Percentiles rank a stretch among this genome's conserved stretches.
Evolutionary conservation across 2,797 vertebrate species (phyloP).

Genomic region (Manis crassicaudata): DNA sequence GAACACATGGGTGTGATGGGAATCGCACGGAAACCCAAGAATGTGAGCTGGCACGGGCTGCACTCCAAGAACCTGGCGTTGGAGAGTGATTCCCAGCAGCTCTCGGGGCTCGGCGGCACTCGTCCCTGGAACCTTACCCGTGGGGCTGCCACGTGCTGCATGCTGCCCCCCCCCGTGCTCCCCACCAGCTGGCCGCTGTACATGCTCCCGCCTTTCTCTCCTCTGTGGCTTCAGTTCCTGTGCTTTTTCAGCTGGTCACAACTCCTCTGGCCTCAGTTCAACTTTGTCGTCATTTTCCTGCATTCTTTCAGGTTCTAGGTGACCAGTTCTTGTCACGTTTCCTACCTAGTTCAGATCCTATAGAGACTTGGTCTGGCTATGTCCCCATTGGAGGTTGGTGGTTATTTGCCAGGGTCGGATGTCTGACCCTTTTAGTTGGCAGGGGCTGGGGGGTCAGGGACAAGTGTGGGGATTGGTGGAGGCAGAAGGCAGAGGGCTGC

Average conservation of each 20-base stretch:
- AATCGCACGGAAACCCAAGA: neutral
- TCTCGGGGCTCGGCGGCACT: neutral
- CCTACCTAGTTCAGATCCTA: neutral
- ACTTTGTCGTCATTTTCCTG: neutral
- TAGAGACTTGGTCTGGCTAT: neutral
- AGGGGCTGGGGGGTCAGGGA: neutral
- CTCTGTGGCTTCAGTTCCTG: neutral
- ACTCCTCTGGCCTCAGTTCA: neutral
- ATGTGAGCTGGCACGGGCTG: neutral
- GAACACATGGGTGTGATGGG: neutral
- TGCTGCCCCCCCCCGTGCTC: neutral
- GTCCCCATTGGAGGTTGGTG: neutral
- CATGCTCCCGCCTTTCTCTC: rapidly evolving
- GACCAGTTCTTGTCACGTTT: neutral
- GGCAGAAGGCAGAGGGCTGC: neutral
- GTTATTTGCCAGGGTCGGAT: neutral
- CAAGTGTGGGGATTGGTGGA: too few relatives aligned
- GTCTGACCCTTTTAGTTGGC: neutral
- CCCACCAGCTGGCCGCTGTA: neutral
- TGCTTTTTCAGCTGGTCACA: neutral
- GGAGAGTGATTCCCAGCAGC: neutral
- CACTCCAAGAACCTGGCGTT: neutral
- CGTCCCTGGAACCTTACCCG: neutral
- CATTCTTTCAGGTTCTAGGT: conserved; percentile 23
- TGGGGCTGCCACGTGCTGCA: neutral